These are phyloP conservation scores for Dicycla oo DNA, from an alignment of 2,888 invertebrate species.

Conservation along the genomic window DNA sequence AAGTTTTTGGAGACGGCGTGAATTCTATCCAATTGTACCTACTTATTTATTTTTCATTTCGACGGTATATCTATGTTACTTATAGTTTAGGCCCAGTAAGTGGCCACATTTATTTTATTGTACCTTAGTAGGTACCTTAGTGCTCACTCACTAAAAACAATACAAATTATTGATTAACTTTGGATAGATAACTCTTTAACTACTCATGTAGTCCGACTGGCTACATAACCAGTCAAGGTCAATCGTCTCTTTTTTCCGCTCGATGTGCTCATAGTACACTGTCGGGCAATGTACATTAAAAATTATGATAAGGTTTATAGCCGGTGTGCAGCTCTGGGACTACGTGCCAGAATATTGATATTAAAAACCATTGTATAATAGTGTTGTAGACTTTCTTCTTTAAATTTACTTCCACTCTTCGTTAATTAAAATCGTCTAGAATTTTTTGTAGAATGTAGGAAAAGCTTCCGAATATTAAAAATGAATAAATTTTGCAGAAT, in stretches of 20 bases:
- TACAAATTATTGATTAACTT: neutral
- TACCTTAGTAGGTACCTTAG: neutral
- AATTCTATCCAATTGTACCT: neutral
- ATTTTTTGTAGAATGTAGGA: slow-evolving; percentile 44
- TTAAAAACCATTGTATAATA: slow-evolving; percentile 35
- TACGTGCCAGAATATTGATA: slow-evolving; percentile 19
- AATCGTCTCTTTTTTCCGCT: slow-evolving; percentile 12
- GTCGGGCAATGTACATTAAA: slow-evolving; percentile 12
- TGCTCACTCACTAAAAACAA: neutral
- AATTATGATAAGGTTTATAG: slow-evolving; percentile 16
- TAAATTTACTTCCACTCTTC: slow-evolving; percentile 55
- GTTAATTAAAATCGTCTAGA: slow-evolving; percentile 55
- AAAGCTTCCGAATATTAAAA: slow-evolving; percentile 8
- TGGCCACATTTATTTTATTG: neutral
- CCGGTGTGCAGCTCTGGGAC: slow-evolving; percentile 46
- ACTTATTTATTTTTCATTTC: neutral
- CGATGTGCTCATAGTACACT: neutral
- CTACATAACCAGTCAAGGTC: too few relatives aligned
- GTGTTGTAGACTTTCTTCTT: slow-evolving; percentile 22
- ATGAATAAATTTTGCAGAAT: neutral
- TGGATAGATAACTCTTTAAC: too few relatives aligned
- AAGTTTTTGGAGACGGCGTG: neutral
- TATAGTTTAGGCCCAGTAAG: neutral
- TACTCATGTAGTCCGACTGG: too few relatives aligned
- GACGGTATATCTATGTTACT: neutral